Percentiles rank a stretch among this genome's conserved stretches.
phyloP scores from a whole-genome alignment of 30 jellyfish, hydroid and myxozoan species.

The Clytia hemisphaerica region DNA sequence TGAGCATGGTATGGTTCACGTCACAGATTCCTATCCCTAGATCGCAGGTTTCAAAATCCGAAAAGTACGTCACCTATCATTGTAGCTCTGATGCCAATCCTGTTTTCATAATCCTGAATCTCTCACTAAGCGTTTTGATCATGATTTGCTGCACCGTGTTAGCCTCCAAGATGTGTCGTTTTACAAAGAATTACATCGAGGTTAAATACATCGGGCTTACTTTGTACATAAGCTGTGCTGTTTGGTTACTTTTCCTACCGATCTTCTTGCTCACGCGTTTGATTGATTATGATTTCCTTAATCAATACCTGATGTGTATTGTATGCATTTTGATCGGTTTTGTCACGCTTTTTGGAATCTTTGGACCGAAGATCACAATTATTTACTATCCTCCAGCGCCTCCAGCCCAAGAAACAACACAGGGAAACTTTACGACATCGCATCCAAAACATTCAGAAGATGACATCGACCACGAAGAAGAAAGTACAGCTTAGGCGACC shows the following conservation, averaged over 20 bases:
- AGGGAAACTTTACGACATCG: no score
- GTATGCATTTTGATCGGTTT: conserved; percentile 50
- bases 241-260: conserved; percentile 91
- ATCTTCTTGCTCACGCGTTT: conserved; percentile 38
- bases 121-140: conserved; percentile 66
- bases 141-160: conserved; percentile 77
- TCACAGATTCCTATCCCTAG: conserved; percentile 47
- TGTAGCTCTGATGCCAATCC: conserved; percentile 58
- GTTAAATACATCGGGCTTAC: conserved; percentile 87
- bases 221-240: conserved; percentile 75
- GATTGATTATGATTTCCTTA: not conserved
- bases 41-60: conserved; percentile 8
- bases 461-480: no score
- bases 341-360: conserved; percentile 72
- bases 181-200: conserved; percentile 91
- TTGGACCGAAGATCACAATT: conserved; percentile 80
- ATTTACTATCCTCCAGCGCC: no score
- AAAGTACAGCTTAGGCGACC: no score
- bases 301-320: conserved; percentile 38
- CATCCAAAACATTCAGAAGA: no score
- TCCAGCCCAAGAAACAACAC: no score
- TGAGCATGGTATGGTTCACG: conserved; percentile 67
- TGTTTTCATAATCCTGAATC: conserved; percentile 27
- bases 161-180: conserved; percentile 83
- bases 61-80: conserved; percentile 23